Evolutionary conservation across 2,888 invertebrate species (phyloP), one percentile per base, ranked within the genome.

Genomic region (Drosophila macrospina): DNA sequence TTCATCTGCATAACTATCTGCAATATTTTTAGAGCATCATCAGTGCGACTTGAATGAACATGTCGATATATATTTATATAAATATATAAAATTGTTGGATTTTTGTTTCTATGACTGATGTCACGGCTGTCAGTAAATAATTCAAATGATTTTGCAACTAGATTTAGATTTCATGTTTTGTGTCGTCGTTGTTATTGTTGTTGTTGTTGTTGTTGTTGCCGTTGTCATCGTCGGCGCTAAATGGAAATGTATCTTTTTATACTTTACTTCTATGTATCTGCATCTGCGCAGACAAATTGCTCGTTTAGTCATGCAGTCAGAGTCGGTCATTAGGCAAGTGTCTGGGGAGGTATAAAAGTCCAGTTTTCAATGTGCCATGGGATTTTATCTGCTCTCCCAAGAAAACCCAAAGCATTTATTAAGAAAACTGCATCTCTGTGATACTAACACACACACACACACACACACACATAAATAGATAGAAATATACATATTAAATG

Each of bases 131-230:
- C 81, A 70, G 74, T 74, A 57, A 78, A 74, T 80, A 78, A 80
- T 78, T 78, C 52, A 81, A 71, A 81, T 81, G 65, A 78, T 78
- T 78, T 78, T 78, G 81, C 78, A 78, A 78, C 70, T 74, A 71
- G 82, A 81, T 81, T 81, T 81, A 54, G 78, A 79, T 79, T 81
- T 74, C 81, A 71, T 81, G 74, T 80, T 78, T 56, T 50, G 39
- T 61, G 57, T 61, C 28, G 67, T 47, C 51, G 48, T 37, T 45
- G 37, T 37, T 30, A 44, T 24, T 48, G 41, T 42, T 15, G 6
- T 7, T 15, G 30, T 10, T 16, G 39, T 39, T 39, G 15, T 10
- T 15, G 30, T 60, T 20, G 20, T 20, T 20, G 20, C 20, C 3
- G 1, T 24, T 24, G 55, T 55, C 26, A 51, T 39, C 55, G 59